Evolutionary conservation across 1,140 invertebrate species (phyloP), one percentile per base, ranked within the genome.

Genomic region (Drosophila sp.): DNA sequence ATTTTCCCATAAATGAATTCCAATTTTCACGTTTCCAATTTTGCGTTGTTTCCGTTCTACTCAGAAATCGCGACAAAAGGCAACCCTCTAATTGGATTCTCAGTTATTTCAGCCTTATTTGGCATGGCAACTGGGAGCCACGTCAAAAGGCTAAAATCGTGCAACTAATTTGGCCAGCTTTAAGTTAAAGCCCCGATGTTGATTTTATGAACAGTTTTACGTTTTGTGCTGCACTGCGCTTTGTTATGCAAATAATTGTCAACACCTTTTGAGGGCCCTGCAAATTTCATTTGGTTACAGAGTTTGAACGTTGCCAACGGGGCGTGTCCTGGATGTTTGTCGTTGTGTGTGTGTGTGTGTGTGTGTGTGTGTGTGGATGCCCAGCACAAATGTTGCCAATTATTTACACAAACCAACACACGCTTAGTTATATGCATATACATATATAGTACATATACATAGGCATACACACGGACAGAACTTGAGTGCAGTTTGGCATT

Each of bases 311-410:
- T 14, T 43, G n/a, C 25, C 13, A 58, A 16, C 40, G 27, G 56
- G 54, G 54, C 40, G 54, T 45, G n/a, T 53, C 7, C 29, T 21
- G 48, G n/a, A 11, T 43, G 40, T 58, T 43, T 58, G 56, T 13
- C 13, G 5, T 38, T 14, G 9, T 53, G 18, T 11, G 7, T 16
- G 6, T 27, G 4, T 11, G 32, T 86, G 77, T 78, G 81, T 36
- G 83, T 78, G 80, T 78, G 80, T 81, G 72, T 87, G 32, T 43
- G 21, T 67, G 43, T 51, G 25, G 48, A 69, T 51, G 79, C 61
- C 58, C 70, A 78, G 75, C 79, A 51, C 66, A 82, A 82, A 82
- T 82, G 80, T 78, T 76, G 79, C 71, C 80, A 82, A 82, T 82
- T 82, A 82, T 82, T 82, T 82, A 70, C 80, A 78, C 73, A 80